A percentile compares a stretch with the other conserved stretches of the same genome.
These are phyloP conservation scores for Riparia riparia DNA, from an alignment of 2,113 vertebrate species.

Conservation along the genomic window DNA sequence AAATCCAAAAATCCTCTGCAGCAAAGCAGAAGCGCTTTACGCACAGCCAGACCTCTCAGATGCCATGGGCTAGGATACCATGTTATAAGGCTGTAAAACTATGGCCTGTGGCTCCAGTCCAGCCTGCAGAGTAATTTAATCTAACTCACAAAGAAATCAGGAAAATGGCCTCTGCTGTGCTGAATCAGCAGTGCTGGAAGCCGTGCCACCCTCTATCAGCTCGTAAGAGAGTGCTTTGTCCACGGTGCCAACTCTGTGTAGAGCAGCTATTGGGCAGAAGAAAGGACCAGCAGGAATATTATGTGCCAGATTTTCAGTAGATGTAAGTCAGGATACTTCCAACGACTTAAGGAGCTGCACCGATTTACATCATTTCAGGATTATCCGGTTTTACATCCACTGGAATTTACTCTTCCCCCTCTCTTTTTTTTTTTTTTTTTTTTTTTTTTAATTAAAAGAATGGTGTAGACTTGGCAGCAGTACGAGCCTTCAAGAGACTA, in stretches of 20 bases:
- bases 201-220: constrained; percentile 25
- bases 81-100: constrained; percentile 27
- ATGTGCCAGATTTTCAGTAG: constrained; percentile 53
- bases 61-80: constrained; percentile 28
- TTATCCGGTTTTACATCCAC: constrained; percentile 43
- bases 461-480: constrained; percentile 23
- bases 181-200: constrained; percentile 56
- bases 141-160: constrained; percentile 48
- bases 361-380: constrained; percentile 52
- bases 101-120: constrained; percentile 30
- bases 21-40: background rate
- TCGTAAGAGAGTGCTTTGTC: constrained; percentile 11
- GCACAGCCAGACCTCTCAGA: background rate
- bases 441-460: constrained; percentile 47
- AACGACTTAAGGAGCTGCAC: constrained; percentile 16
- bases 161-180: constrained; percentile 34
- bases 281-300: constrained; percentile 49
- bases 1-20: background rate
- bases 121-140: constrained; percentile 55
- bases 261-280: background rate
- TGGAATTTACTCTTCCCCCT: background rate
- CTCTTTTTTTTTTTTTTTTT: background rate
- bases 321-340: constrained; percentile 46
- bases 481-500: background rate
- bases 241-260: background rate